Evolutionary conservation across 2,888 invertebrate genomes (phyloP), one percentile per base, ranked within the genome.

Genomic region (Aphidius colemani): DNA sequence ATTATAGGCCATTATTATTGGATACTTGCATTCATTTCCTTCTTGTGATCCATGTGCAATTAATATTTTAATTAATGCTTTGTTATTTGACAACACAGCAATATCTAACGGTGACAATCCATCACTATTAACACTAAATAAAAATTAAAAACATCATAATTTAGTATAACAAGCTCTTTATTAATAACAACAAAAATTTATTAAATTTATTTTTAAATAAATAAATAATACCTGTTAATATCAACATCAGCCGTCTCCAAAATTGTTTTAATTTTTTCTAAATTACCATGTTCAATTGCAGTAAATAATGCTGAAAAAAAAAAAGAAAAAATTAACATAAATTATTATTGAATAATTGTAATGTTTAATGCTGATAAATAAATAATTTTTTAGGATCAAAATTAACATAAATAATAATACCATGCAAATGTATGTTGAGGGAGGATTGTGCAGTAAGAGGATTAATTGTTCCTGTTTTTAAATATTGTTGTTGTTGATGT

Each of bases 231-330:
- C 96, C 95, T 94, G 85, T 97, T 97, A 65, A 98, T 91, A 82
- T 98, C 94, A 61, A 96, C 92, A 78, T 94, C 94, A 1, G 94
- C 94, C 40, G 95, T 94, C 77, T 95, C 94, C 78, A 98, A 85
- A 77, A 98, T 95, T 61, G 93, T 92, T 74, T 92, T 88, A 7
- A 95, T 94, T 80, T 95, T 94, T 77, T 96, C 96, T 76, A 95
- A 84, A 82, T 98, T 95, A 60, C 95, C 96, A 84, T 96, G 94
- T 84, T 98, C 98, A 46, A 98, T 95, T 7, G 97, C 97, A 46
- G 94, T 93, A 81, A 98, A 96, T 56, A 97, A 86, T 61, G 95
- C 97, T 96, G 88, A 40, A 88, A 89, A 82, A 56, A 61, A 66
- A 63, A 51, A 67, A 56, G 51, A 6, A 51, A 48, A 7, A 48